Base-by-base conservation (phyloP, 1,140 invertebrate genomes). In the Thaumatotibia leucotreta region DNA sequence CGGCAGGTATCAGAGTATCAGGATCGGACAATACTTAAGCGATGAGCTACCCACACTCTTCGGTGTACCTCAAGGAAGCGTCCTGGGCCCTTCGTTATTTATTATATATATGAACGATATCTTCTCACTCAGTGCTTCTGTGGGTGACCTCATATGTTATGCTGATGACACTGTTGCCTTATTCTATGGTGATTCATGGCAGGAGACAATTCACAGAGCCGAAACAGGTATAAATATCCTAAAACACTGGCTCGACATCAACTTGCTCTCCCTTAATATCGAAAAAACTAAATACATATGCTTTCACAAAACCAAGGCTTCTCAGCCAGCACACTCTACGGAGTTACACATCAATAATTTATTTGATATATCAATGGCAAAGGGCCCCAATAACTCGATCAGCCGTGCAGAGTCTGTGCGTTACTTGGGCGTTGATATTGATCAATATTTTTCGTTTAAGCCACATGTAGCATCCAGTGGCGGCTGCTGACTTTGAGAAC, bases 71-170 rank as follows among this genome's bases (percentile, higher is more conserved):
- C 64, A 66, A 32, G 64, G 64, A 2, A 66, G 64, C n/a, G 35
- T 66, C 11, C 33, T 66, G 11, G 64, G 64, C n/a, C 64, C 64
- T 1, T 27, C 33, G 0, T n/a, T 64, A 32, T 64, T 64, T 14
- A 52, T 64, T 52, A 20, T 64, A 0, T 64, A 64, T 22, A 52
- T 64, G n/a, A 64, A 33, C n/a, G n/a, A n/a, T n/a, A n/a, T n/a
- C n/a, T n/a, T n/a, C n/a, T n/a, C n/a, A n/a, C n/a, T n/a, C n/a
- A 35, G 31, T 35, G 29, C 17, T 65, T 11, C 29, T 22, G 4
- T 27, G 33, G 2, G 6, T 33, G 20, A n/a, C n/a, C n/a, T 20
- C 23, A 66, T 63, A 11, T 45, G 62, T 39, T 63, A 45, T n/a
- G 62, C 62, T 11, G 62, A 63, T 49, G 62, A 63, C 10, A 63